Percentiles rank a stretch among this genome's conserved stretches.
These are phyloP conservation scores for Drosophila quasianomalipes DNA, from an alignment of 2,888 invertebrate genomes.

Conservation along the genomic window DNA sequence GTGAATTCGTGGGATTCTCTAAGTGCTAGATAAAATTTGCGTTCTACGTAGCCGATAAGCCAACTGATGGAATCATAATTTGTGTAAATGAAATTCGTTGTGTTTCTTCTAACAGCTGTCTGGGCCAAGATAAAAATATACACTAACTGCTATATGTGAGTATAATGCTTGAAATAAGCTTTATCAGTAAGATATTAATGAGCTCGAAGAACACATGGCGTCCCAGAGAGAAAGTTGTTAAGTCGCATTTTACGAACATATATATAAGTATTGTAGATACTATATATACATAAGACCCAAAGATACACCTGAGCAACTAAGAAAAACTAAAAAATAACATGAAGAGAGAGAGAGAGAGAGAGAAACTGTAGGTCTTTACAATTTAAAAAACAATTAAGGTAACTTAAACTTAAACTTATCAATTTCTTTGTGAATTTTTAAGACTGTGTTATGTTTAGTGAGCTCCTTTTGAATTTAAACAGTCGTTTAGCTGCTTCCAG, in stretches of 20 bases:
- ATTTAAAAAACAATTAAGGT: neutral
- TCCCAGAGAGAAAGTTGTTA: constrained; percentile 9
- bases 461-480: neutral
- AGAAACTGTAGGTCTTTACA: neutral
- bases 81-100: constrained; percentile 2
- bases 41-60: constrained; percentile 2
- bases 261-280: neutral
- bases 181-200: neutral
- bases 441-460: neutral
- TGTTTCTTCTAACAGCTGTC: neutral
- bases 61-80: constrained; percentile 37
- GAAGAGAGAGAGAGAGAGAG: neutral
- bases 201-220: neutral
- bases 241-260: neutral
- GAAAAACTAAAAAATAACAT: neutral
- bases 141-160: neutral
- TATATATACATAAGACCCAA: neutral
- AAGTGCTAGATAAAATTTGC: neutral
- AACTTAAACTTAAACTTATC: neutral
- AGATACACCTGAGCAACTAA: neutral
- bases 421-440: neutral
- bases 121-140: neutral
- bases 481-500: neutral
- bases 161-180: neutral
- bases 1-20: constrained; percentile 27